A percentile compares a stretch with the other conserved stretches of the same genome.
Conservation (phyloP, 2,888 invertebrate genomes). For the Strigamia transsilvanica region DNA sequence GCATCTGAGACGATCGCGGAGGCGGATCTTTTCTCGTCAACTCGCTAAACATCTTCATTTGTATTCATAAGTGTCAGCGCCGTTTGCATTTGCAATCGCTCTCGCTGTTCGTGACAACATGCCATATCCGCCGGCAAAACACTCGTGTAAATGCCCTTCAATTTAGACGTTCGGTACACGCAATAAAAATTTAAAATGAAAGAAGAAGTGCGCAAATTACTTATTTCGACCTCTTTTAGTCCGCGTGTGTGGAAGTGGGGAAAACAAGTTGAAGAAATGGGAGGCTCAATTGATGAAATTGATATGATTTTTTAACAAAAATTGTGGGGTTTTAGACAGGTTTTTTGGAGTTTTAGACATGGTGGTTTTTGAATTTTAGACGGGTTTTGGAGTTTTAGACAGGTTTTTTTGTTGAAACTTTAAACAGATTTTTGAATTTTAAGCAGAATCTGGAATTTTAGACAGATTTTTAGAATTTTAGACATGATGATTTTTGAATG, state of each 20-base stretch:
- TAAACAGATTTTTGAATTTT: too few species aligned
- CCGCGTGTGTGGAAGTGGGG: neutral
- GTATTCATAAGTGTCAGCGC: slow-evolving; percentile 20
- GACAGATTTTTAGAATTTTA: too few species aligned
- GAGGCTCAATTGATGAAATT: too few species aligned
- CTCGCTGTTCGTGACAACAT: neutral
- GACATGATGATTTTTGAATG: too few species aligned
- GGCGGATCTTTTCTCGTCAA: slow-evolving; percentile 20
- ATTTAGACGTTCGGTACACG: neutral
- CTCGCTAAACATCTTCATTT: slow-evolving; percentile 20
- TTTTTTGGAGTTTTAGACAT: too few species aligned
- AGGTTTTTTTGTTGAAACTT: too few species aligned
- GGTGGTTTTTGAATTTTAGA: too few species aligned
- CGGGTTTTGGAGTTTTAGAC: too few species aligned
- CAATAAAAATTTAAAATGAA: too few species aligned
- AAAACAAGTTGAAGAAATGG: neutral
- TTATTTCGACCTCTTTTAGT: neutral
- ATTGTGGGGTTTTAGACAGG: too few species aligned
- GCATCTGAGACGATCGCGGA: slow-evolving; percentile 13
- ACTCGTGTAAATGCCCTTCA: neutral
- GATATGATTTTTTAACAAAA: too few species aligned
- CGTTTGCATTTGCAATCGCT: slow-evolving; percentile 20
- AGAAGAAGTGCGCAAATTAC: neutral
- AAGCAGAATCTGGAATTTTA: too few species aligned
- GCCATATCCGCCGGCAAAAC: neutral